Conservation (phyloP, 2,888 invertebrate genomes). For the Fragum sueziense region DNA sequence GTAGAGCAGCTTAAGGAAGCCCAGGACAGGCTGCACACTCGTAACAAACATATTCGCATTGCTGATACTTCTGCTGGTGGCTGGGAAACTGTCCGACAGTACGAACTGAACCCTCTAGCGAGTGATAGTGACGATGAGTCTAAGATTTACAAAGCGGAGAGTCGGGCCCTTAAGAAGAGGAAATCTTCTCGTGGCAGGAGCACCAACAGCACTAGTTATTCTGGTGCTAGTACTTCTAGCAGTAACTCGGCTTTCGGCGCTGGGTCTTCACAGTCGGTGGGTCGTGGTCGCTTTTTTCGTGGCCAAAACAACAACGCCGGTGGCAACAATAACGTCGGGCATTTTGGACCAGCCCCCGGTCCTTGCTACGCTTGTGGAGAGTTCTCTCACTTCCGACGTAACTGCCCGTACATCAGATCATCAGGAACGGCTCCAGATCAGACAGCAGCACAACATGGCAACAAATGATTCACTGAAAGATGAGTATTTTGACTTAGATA, state of each 20-base stretch:
- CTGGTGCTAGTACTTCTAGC: background rate
- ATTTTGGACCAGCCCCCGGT: slow-evolving; percentile 1
- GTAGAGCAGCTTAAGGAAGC: slow-evolving; percentile 17
- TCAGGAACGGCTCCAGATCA: background rate
- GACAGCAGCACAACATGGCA: background rate
- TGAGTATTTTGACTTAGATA: slow-evolving; percentile 35
- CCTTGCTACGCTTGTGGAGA: slow-evolving; percentile 38
- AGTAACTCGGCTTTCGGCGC: background rate
- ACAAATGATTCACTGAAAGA: slow-evolving; percentile 27
- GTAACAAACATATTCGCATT: slow-evolving; percentile 3
- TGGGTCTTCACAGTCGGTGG: slow-evolving; percentile 1
- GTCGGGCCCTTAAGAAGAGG: slow-evolving; percentile 44
- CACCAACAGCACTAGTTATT: no score
- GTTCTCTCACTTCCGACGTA: slow-evolving; percentile 32
- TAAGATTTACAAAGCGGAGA: slow-evolving; percentile 45
- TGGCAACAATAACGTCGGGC: background rate
- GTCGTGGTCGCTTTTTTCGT: background rate
- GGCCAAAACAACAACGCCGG: background rate
- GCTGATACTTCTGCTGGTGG: slow-evolving; percentile 42
- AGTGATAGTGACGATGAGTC: slow-evolving; percentile 52
- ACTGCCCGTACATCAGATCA: slow-evolving; percentile 31
- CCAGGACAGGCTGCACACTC: slow-evolving; percentile 19
- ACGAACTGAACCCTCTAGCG: slow-evolving; percentile 47
- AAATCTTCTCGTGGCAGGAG: slow-evolving; percentile 10
- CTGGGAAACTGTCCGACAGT: slow-evolving; percentile 51